Evolutionary conservation across 2,113 vertebrate genomes (phyloP).

Genomic region (Myotis yumanensis): DNA sequence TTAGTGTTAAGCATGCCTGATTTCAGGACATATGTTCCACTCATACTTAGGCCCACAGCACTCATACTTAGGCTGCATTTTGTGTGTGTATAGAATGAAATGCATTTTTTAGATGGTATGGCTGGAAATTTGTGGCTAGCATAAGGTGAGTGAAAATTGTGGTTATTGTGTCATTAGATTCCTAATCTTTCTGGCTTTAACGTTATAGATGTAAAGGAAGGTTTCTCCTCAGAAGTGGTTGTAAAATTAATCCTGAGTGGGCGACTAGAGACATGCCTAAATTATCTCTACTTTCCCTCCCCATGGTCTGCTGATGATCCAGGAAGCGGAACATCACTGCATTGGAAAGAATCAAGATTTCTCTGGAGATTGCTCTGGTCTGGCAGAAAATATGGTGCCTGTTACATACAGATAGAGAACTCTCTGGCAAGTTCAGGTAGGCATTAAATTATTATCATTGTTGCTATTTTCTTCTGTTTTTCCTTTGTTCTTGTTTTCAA

Average conservation of each 20-base stretch:
- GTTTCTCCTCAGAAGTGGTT: background rate
- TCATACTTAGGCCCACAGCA: background rate
- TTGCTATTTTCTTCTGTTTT: background rate
- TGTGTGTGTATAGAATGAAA: too few relatives aligned
- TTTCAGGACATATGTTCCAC: background rate
- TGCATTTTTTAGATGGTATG: background rate
- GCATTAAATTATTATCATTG: background rate
- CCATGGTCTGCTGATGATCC: background rate
- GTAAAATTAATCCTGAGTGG: background rate
- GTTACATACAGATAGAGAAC: background rate
- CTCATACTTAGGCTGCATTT: too few relatives aligned
- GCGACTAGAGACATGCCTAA: background rate
- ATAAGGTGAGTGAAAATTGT: background rate
- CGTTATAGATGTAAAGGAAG: background rate
- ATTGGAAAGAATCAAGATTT: background rate
- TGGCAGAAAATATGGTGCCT: background rate
- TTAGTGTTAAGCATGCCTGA: background rate
- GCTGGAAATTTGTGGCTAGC: background rate
- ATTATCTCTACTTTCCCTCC: background rate
- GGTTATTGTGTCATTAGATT: background rate
- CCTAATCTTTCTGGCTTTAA: background rate
- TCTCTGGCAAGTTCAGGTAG: background rate
- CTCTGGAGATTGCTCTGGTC: background rate
- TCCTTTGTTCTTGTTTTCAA: background rate
- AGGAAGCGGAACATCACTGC: rapidly evolving